Evolutionary conservation across 2,797 vertebrate genomes (phyloP).

Genomic region (Coluber constrictor): DNA sequence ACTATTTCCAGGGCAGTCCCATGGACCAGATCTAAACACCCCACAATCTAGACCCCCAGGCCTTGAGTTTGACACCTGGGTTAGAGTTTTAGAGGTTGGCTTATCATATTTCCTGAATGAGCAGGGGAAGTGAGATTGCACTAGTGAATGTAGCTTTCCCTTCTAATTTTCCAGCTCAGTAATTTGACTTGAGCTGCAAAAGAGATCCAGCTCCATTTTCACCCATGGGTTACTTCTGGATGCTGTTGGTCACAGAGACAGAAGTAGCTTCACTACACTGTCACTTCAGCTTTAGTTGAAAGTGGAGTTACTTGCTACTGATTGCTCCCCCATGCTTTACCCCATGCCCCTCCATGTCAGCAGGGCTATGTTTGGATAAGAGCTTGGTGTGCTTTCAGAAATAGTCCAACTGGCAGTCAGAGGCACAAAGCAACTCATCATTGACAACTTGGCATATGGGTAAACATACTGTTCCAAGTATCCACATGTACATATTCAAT

Average conservation of each 20-base stretch:
- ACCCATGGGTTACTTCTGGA: not conserved
- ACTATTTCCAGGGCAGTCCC: too few relatives aligned
- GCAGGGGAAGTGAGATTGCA: not conserved
- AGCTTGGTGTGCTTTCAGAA: not conserved
- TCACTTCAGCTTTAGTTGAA: not conserved
- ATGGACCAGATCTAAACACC: too few relatives aligned
- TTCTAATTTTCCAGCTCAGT: not conserved
- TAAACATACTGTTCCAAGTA: not conserved
- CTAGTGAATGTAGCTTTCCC: not conserved
- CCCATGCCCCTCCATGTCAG: not conserved
- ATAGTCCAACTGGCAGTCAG: not conserved
- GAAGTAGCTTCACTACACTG: not conserved
- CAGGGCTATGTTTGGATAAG: not conserved
- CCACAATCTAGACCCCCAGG: too few relatives aligned
- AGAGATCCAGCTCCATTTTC: not conserved
- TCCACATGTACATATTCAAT: not conserved
- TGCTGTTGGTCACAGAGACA: not conserved
- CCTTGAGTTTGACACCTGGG: too few relatives aligned
- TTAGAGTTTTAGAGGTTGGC: not conserved
- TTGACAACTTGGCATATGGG: not conserved
- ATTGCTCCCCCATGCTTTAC: not conserved
- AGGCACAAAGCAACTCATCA: not conserved
- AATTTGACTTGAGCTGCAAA: not conserved
- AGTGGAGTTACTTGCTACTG: not conserved
- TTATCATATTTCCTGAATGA: not conserved